Percentiles rank a stretch among this genome's conserved stretches.
Evolutionary conservation across 2,888 invertebrate species (phyloP).

Genomic region (Heliconius charithonia): DNA sequence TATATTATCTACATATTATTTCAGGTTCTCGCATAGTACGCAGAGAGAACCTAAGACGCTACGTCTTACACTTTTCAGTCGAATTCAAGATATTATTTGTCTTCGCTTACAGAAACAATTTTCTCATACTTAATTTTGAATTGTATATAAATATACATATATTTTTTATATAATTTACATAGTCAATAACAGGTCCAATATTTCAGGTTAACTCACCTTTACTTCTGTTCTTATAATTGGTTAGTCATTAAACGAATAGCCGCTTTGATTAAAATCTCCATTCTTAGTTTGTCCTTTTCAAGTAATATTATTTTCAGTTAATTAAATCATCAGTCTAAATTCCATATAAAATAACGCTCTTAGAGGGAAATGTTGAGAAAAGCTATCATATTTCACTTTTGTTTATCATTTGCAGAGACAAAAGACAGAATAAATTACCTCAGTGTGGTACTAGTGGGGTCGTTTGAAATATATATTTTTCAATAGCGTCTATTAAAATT

Average conservation of each 20-base stretch:
- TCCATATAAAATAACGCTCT: slow-evolving; percentile 2
- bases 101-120: too few species aligned
- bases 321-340: slow-evolving; percentile 16
- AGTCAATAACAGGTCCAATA: neutral
- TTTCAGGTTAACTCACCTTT: neutral
- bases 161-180: too few species aligned
- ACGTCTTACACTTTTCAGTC: too few species aligned
- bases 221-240: neutral
- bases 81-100: too few species aligned
- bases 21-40: too few species aligned
- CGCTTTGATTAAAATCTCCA: slow-evolving; percentile 18
- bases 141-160: too few species aligned
- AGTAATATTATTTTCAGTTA: slow-evolving; percentile 29
- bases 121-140: too few species aligned
- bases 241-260: slow-evolving; percentile 17
- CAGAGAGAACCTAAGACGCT: too few species aligned
- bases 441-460: neutral
- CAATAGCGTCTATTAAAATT: neutral
- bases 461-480: neutral
- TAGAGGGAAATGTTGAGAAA: neutral
- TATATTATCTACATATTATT: neutral
- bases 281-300: slow-evolving; percentile 11
- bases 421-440: neutral
- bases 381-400: slow-evolving; percentile 12
- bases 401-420: slow-evolving; percentile 12